phyloP scores from a whole-genome alignment of 2,888 invertebrate genomes.

The Alsophila aescularia region DNA sequence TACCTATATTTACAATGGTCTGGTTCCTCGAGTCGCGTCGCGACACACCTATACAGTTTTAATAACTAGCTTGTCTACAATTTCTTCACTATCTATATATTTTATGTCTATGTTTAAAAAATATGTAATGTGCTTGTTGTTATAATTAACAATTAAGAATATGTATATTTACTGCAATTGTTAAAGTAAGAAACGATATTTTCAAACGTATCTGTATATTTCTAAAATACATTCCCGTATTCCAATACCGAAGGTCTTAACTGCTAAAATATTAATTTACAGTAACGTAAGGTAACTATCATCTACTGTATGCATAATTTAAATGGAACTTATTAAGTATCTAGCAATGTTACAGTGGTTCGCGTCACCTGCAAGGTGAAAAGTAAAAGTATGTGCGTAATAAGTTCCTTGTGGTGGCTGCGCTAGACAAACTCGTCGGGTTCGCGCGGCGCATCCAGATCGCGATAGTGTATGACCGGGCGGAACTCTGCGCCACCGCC shows the following conservation, averaged over 20 bases:
- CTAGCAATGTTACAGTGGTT: slow-evolving; percentile 24
- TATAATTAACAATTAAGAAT: background rate
- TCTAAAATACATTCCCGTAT: slow-evolving; percentile 32
- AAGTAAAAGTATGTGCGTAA: slow-evolving; percentile 34
- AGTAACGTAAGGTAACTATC: slow-evolving; percentile 28
- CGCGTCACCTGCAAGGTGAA: slow-evolving; percentile 31
- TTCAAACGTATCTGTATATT: slow-evolving; percentile 34
- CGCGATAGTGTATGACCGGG: slow-evolving; percentile 96
- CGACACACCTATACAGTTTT: too few species aligned
- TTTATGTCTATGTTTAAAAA: too few species aligned
- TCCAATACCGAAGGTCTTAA: slow-evolving; percentile 24
- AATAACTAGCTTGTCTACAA: too few species aligned
- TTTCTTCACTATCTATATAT: too few species aligned
- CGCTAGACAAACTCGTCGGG: slow-evolving; percentile 92
- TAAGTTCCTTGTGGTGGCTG: slow-evolving; percentile 49
- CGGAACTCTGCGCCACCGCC: slow-evolving; percentile 91
- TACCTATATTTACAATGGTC: too few species aligned
- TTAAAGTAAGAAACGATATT: slow-evolving; percentile 27
- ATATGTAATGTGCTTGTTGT: background rate
- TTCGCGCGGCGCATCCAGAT: slow-evolving; percentile 96
- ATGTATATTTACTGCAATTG: background rate
- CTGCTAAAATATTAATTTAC: slow-evolving; percentile 25
- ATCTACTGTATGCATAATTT: slow-evolving; percentile 26
- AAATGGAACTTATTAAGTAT: slow-evolving; percentile 7
- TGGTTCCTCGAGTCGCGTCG: too few species aligned